Conservation (phyloP, 2,888 invertebrate species). For the Eledona agricola region DNA sequence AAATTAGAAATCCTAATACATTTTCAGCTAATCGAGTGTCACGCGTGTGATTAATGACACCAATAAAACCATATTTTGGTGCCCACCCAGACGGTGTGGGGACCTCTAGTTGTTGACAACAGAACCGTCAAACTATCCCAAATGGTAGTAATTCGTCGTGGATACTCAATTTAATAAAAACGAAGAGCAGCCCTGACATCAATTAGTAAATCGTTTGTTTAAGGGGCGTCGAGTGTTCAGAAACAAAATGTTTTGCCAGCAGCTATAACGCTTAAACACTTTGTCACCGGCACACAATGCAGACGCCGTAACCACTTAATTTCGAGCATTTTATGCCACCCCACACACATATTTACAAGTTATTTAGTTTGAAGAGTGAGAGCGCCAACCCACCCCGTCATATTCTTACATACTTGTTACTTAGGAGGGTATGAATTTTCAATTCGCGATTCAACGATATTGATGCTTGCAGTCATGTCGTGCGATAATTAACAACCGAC, state of each 20-base stretch:
- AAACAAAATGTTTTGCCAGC: constrained; percentile 28
- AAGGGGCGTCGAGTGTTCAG: constrained; percentile 26
- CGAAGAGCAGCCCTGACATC: neutral
- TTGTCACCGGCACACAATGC: constrained; percentile 35
- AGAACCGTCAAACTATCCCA: no score
- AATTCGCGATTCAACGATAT: no score
- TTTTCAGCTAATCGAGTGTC: constrained; percentile 53
- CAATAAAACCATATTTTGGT: constrained; percentile 14
- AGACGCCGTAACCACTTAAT: constrained; percentile 28
- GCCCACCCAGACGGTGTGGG: neutral
- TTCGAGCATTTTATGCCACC: constrained; percentile 31
- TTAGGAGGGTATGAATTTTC: no score
- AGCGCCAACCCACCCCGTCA: no score
- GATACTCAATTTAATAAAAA: neutral
- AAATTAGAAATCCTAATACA: constrained; percentile 53
- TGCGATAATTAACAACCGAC: no score
- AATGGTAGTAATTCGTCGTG: no score
- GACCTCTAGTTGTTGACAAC: no score
- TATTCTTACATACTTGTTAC: no score
- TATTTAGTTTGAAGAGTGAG: constrained; percentile 23
- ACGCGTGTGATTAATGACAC: constrained; percentile 49
- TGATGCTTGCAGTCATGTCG: no score
- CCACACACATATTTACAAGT: constrained; percentile 25
- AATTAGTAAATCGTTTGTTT: constrained; percentile 19
- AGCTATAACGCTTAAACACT: constrained; percentile 40